phyloP scores from a whole-genome alignment of 2,797 vertebrate genomes.

The Hydrolagus colliei region DNA sequence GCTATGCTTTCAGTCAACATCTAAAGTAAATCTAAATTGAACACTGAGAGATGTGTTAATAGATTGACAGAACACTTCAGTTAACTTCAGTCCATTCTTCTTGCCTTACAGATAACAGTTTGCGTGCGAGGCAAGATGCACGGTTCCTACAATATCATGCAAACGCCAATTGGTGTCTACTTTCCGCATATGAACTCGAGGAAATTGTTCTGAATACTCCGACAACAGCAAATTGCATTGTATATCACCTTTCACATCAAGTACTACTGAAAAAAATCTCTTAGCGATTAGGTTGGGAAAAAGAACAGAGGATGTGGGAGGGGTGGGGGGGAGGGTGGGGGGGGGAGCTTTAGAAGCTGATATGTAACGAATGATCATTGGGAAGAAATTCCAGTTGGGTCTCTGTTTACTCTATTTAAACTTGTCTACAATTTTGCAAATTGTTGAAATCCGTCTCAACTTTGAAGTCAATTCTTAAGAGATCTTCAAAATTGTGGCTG shows the following conservation, averaged over 20 bases:
- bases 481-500: too few species aligned
- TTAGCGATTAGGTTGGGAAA: neutral
- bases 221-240: neutral
- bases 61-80: neutral
- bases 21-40: neutral
- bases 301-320: neutral
- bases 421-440: too few species aligned
- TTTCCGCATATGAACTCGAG: neutral
- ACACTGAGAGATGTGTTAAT: neutral
- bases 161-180: neutral
- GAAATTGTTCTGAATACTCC: neutral
- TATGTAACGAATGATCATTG: too few species aligned
- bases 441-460: too few species aligned
- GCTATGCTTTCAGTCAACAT: neutral
- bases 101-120: neutral
- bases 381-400: too few species aligned
- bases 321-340: too few species aligned
- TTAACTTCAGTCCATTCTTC: neutral
- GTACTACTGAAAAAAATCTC: neutral
- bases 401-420: too few species aligned
- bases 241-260: neutral
- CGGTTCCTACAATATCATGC: neutral
- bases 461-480: too few species aligned
- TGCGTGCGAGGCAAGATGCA: neutral
- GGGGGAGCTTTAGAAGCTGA: too few species aligned